Conservation (phyloP, 2,113 vertebrate genomes). For the Phasianus colchicus region DNA sequence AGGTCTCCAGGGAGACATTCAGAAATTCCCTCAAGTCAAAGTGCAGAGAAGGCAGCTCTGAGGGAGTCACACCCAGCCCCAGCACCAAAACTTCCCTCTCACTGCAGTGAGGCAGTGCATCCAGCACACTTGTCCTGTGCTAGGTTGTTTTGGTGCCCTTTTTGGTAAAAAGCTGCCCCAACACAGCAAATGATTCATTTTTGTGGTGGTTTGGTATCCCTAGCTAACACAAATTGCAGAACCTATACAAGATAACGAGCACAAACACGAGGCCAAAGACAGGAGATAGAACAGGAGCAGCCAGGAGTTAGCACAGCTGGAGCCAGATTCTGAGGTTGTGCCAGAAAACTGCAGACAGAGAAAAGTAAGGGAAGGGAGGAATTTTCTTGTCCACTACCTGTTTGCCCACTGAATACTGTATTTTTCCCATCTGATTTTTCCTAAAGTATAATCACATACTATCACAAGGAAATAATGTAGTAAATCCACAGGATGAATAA, state of each 20-base stretch:
- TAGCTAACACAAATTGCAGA: neutral
- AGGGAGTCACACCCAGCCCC: rapidly evolving
- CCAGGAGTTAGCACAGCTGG: neutral
- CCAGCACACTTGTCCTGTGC: neutral
- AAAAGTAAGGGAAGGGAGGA: neutral
- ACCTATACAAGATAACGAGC: neutral
- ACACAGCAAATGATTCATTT: rapidly evolving
- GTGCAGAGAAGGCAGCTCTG: rapidly evolving
- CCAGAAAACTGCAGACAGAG: neutral
- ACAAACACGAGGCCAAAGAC: neutral
- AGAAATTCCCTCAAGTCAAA: rapidly evolving
- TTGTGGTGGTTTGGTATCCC: neutral
- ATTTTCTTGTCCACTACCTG: neutral
- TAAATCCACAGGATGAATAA: neutral
- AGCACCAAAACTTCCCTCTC: rapidly evolving
- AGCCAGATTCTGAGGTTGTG: neutral
- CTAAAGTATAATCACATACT: neutral
- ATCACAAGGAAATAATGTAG: neutral
- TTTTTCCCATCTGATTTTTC: neutral
- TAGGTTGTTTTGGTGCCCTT: too few relatives aligned
- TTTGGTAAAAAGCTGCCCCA: neutral
- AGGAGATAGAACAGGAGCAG: neutral
- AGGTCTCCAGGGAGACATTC: neutral
- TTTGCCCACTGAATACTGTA: neutral
- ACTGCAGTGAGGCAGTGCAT: rapidly evolving